Evolutionary conservation across 2,113 vertebrate species (phyloP), one percentile per base, ranked within the genome.

Genomic region (Opisthocomus hoazin): DNA sequence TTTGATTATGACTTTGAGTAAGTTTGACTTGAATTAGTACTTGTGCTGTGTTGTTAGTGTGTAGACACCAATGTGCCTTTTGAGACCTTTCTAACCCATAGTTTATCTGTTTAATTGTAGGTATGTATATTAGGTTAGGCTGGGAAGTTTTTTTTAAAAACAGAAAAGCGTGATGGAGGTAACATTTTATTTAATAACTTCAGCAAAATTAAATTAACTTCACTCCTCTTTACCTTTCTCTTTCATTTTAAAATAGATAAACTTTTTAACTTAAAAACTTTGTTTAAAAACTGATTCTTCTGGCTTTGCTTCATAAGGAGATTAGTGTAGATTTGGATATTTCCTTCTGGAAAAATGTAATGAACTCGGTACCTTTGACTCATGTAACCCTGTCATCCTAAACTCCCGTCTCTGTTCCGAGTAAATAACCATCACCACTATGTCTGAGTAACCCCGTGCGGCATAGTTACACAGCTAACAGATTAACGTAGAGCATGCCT

Each of bases 1-100:
- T 99, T 99, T 99, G 99, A 99, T 99, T 99, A 99, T 99, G 99
- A 99, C 99, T 99, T 99, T 98, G 99, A 99, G 99, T 99, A 99
- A 99, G 99, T 99, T 98, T 98, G 98, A 98, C 98, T 98, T 98
- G 98, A 98, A 98, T 98, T 98, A 98, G 99, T 98, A 97, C 98
- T 98, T 98, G 98, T 98, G 98, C 98, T 98, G 98, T 98, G 97
- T 98, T 97, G 95, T 97, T 97, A 97, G 97, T 98, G 96, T 98
- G 94, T 98, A 98, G 97, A 98, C 94, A 95, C 95, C 86, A 15
- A 94, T 97, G 93, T 97, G 97, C 97, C 95, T 98, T 98, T 97
- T 96, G 96, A 98, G 97, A 97, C 94, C 95, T 97, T 84, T 96
- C 98, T 98, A 98, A 98, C 98, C 97, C 97, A 82, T 98, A 98